Conservation (phyloP, 2,797 vertebrate species). For the Chiroxiphia lanceolata region DNA sequence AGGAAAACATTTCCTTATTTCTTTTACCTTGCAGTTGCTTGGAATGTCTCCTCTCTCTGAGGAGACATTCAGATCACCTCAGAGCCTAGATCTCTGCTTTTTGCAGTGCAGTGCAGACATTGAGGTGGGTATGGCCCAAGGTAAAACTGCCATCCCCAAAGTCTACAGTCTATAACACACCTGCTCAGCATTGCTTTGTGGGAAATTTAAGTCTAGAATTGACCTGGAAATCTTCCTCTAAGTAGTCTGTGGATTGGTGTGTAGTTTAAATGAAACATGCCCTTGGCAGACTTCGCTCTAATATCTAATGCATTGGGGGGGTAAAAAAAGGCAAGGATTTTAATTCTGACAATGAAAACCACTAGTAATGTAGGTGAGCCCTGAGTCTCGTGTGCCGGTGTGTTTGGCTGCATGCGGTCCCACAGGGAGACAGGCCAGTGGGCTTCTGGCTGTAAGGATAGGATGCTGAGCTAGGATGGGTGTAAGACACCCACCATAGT, state of each 20-base stretch:
- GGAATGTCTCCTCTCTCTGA: too few relatives aligned
- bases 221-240: background rate
- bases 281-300: background rate
- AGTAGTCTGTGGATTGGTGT: background rate
- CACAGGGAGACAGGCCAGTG: background rate
- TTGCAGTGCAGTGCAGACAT: background rate
- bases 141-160: background rate
- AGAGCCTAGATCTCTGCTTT: background rate
- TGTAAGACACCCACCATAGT: background rate
- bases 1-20: background rate
- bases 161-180: background rate
- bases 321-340: background rate
- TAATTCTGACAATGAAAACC: background rate
- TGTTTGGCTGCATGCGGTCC: background rate
- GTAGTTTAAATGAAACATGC: background rate
- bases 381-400: fast-evolving
- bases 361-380: background rate
- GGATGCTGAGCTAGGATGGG: background rate
- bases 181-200: background rate
- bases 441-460: background rate
- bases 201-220: background rate
- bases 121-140: background rate
- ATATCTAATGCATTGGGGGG: fast-evolving
- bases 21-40: background rate
- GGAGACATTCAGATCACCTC: background rate